Evolutionary conservation across 2,113 vertebrate genomes (phyloP), one percentile per base, ranked within the genome.

Genomic region (Cyprinodon variegatus): DNA sequence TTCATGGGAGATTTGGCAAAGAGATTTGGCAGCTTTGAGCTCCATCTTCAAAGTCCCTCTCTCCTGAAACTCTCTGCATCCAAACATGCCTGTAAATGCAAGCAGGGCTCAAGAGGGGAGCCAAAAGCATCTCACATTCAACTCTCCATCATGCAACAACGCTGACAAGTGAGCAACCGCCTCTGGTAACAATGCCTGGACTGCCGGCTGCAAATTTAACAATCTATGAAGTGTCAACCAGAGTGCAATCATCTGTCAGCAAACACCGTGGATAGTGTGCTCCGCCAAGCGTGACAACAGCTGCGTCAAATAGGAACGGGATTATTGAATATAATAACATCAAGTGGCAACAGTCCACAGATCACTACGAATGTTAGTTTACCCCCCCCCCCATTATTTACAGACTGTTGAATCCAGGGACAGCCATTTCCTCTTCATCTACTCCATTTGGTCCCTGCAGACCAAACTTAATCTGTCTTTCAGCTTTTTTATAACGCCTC

Each of bases 1-100:
- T 89, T 83, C 82, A 87, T 74, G 10, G 77, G 85, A 89, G 90
- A 91, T 90, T 90, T 86, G 84, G 82, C 84, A 45, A 81, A 74
- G 76, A 88, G 84, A 87, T 90, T 90, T 91, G 89, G 79, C 64
- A 74, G 68, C 45, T 81, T 63, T 72, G 70, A 62, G 69, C 68
- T 84, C 82, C 79, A 46, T 82, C 83, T 84, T 71, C 50, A 70
- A 43, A 83, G 73, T 68, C 71, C 0, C 14, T 50, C 14, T 65
- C 20, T 68, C 0, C 41, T 29, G 41, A 75, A 77, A 76, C 60
- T 50, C 73, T 65, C 66, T 3, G 68, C 37, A 57, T 78, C 64
- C 74, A 75, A 76, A 76, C 39, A 64, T 68, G 50, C 41, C 43
- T 40, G 6, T 8, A 37, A 41, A 15, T 61, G 37, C n/a, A 45